Base-by-base conservation (phyloP, 2,797 vertebrate genomes). In the Chiloscyllium punctatum region DNA sequence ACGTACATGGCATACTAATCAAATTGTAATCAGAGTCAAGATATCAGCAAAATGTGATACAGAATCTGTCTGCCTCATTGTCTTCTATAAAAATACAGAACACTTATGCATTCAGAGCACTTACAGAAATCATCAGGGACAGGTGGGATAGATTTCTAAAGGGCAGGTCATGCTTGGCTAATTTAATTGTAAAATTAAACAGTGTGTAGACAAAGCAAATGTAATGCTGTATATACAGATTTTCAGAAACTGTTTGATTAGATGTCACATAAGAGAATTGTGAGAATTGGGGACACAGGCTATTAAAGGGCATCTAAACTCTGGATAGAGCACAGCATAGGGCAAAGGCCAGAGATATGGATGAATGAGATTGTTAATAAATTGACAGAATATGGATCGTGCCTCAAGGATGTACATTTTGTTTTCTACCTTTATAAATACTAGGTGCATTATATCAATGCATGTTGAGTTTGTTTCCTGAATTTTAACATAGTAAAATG, bases 161-260 rank as follows among this genome's bases (percentile, higher is more conserved):
- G 88, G 62, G 57, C 57, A 91, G 88, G 88, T 66, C 88, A 68
- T 37, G 53, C 57, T 91, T 91, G 30, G 21, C 88, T n/a, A 91
- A 91, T 66, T 68, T 9, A 91, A 68, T 91, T 91, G 33, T 66
- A n/a, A 66, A 66, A 90, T 66, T 91, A 91, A 91, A 91, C 88
- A 91, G 62, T 91, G 33, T 84, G 88, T 66, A 48, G 33, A 68
- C 33, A 66, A 91, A 66, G 18, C 57, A 66, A 91, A 66, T 37
- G 62, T 68, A 33, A 91, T 68, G 57, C 57, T 62, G 57, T 66
- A 37, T 91, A n/a, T 37, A 66, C 15, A 33, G n/a, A 66, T 66
- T 91, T 91, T 91, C 88, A 68, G 88, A 68, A 91, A 16, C 16
- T 62, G 88, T 68, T 66, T 68, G 57, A 91, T 91, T 90, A 53